Evolutionary conservation across 2,797 vertebrate genomes (phyloP), one percentile per base, ranked within the genome.

Genomic region (Pipistrellus nathusii): DNA sequence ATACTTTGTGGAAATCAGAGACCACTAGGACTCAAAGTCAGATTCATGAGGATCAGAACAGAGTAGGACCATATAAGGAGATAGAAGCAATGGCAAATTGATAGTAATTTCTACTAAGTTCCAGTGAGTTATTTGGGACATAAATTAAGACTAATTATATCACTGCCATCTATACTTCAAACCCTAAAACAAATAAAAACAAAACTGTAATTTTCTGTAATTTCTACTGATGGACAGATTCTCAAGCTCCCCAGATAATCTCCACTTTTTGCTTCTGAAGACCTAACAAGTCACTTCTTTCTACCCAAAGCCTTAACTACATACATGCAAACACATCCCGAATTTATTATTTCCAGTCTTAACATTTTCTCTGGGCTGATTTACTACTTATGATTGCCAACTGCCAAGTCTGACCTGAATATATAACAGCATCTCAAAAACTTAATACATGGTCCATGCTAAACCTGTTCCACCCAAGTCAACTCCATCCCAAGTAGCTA

Each of bases 1-100:
- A 85, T 32, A 59, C 91, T 27, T 44, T 53, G 41, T 30, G 27
- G 82, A 81, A 88, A 46, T 73, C 85, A 82, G 80, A 92, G 62
- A 84, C 38, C 90, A 88, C 6, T 0, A 1, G 32, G 48, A 38
- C n/a, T 73, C 18, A 55, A 53, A 90, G 35, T n/a, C 57, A 35
- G 14, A 18, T 0, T 6, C 72, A 90, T 23, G 68, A 35, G 35
- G 25, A 80, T 23, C 12, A 10, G 21, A 75, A 46, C 23, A 71
- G 6, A 32, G 25, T 1, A 46, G 35, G 21, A 46, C 6, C 69
- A 75, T 41, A 15, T 35, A 81, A 48, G 46, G 46, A 48, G 46
- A 14, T 13, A 48, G 46, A 48, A 77, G 17, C 23, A 57, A 35
- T 4, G 4, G n/a, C 55, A 78, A 77, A 38, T 5, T 35, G 20